A percentile compares a stretch with the other conserved stretches of the same genome.
Evolutionary conservation across 1,140 invertebrate species (phyloP).

Genomic region (Melitaea cinxia): DNA sequence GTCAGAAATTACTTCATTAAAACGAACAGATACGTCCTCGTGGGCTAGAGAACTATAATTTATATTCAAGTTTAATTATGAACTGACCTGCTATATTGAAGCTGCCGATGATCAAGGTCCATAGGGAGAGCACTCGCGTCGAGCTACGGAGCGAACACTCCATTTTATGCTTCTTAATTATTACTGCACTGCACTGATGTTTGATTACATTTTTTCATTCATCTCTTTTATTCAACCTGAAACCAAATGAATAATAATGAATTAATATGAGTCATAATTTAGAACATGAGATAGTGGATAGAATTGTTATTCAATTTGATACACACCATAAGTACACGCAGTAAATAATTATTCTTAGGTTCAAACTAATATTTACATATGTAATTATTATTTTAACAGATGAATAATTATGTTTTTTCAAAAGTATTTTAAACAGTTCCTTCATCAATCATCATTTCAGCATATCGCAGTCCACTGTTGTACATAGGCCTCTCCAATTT

Average conservation of each 20-base stretch:
- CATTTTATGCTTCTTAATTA: constrained; percentile 50
- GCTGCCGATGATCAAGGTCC: constrained; percentile 60
- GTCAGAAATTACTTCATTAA: neutral
- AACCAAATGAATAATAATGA: constrained; percentile 38
- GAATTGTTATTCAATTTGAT: no score
- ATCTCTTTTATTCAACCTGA: constrained; percentile 34
- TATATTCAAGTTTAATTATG: constrained; percentile 22
- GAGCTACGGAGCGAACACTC: constrained; percentile 50
- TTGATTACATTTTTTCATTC: constrained; percentile 43
- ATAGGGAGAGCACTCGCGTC: constrained; percentile 53
- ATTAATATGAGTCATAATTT: no score
- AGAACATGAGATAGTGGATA: no score
- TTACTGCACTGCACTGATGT: constrained; percentile 42
- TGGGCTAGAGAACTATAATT: constrained; percentile 11
- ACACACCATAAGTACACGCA: no score
- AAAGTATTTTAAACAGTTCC: no score
- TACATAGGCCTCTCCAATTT: no score
- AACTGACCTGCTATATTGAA: constrained; percentile 65
- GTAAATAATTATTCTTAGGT: no score
- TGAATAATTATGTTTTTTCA: no score
- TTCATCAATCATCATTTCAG: no score
- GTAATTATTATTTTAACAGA: no score
- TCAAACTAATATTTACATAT: no score
- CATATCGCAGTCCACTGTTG: no score
- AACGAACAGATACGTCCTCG: neutral